Evolutionary conservation across 2,113 vertebrate species (phyloP), one percentile per base, ranked within the genome.

Genomic region (Hassar affinis): DNA sequence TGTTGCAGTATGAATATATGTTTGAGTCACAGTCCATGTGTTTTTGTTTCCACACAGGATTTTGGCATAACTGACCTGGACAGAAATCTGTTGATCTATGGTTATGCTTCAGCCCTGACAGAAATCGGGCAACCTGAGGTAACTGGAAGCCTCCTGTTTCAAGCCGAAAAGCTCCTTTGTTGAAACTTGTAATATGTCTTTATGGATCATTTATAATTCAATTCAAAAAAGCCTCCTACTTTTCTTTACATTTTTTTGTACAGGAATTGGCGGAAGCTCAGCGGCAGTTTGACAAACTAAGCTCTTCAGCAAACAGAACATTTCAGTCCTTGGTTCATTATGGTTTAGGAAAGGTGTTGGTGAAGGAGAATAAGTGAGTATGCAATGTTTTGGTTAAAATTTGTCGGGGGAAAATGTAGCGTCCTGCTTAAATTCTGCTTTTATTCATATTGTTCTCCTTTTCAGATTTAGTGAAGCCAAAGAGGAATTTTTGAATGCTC

Each of bases 51-150:
- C 51, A 30, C 42, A 35, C 81, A 98, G 96, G 92, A 90, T 9
- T 68, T 95, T 38, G 94, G 94, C 78, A 89, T 99, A 81, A 93
- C 89, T 80, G 87, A 94, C 49, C 86, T 95, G 85, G 96, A 98
- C 87, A 93, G 93, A 45, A 88, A 95, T 79, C 75, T 98, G 85
- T 81, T 99, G 4, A 87, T 95, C 8, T 99, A 96, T 59, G 97
- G 97, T 64, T 93, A 94, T 14, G 96, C 93, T 0, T 89, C 86
- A 71, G 95, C 97, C 10, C 93, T 99, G 11, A 95, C 95, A 66
- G 95, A 96, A 77, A 94, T 96, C 11, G 97, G 96, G 51, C 94
- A 95, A 1, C 92, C 95, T n/a, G 94, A 97, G 96, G 98, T 98
- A 94, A 89, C 82, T 7, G 18, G 25, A 62, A n/a, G 2, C 30